phyloP scores from a whole-genome alignment of 2,888 invertebrate genomes.

The Gryllus longicercus region DNA sequence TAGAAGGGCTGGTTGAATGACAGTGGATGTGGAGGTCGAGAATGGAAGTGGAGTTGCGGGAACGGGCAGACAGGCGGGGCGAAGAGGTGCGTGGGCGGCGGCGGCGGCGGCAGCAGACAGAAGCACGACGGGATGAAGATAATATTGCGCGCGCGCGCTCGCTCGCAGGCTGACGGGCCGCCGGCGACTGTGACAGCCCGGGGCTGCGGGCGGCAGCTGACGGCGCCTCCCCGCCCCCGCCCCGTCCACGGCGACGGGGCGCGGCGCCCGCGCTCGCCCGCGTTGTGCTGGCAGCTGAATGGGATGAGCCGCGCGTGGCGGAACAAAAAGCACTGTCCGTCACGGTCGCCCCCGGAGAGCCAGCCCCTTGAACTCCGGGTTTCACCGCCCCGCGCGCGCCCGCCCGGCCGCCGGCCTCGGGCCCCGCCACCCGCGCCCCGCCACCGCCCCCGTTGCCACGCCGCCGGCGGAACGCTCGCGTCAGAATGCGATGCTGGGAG shows the following conservation, averaged over 20 bases:
- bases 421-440: no score
- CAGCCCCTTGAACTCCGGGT: no score
- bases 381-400: no score
- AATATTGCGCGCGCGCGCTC: background rate
- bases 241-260: no score
- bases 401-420: no score
- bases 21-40: no score
- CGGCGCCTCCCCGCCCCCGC: background rate
- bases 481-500: no score
- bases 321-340: constrained; percentile 4
- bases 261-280: background rate
- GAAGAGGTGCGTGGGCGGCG: background rate
- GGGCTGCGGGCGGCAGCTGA: background rate
- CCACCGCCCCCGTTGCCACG: no score
- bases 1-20: no score
- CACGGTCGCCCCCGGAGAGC: background rate
- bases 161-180: background rate
- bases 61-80: background rate
- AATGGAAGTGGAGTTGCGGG: background rate
- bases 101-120: background rate
- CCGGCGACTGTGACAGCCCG: background rate
- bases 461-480: no score
- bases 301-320: background rate
- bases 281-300: background rate
- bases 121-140: background rate